Conservation (phyloP, 2,797 vertebrate species). For the Erethizon dorsatum region DNA sequence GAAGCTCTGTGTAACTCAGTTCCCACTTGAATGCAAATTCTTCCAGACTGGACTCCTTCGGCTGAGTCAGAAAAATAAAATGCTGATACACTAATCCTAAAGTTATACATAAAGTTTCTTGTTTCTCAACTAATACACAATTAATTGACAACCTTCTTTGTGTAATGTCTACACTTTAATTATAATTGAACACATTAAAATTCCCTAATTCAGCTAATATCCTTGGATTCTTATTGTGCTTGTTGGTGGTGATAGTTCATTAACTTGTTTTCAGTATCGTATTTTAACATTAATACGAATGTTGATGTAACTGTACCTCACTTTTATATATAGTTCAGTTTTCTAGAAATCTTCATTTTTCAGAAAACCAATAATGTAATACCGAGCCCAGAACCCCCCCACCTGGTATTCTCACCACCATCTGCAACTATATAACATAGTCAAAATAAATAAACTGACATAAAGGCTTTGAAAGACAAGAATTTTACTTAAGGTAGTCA, state of each 20-base stretch:
- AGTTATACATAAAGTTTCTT: conserved; percentile 2
- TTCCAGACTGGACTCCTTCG: background rate
- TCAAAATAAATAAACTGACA: background rate
- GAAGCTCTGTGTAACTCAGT: background rate
- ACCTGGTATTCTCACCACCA: background rate
- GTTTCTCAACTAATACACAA: background rate
- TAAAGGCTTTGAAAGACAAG: background rate
- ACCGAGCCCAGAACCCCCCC: background rate
- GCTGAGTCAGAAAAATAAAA: background rate
- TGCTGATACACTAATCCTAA: background rate
- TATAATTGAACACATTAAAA: conserved; percentile 42
- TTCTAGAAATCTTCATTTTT: background rate
- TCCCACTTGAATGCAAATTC: background rate
- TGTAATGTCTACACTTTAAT: conserved; percentile 2
- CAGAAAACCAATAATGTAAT: background rate
- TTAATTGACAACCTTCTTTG: background rate
- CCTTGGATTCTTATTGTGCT: background rate
- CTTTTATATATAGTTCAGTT: background rate
- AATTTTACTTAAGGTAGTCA: background rate
- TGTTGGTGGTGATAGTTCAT: background rate
- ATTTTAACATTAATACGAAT: conserved; percentile 20
- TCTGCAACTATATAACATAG: background rate
- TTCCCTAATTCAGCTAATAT: background rate
- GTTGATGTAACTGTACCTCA: background rate
- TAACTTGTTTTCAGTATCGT: background rate